Evolutionary conservation across 2,888 invertebrate genomes (phyloP).

Genomic region (Deilephila porcellus): DNA sequence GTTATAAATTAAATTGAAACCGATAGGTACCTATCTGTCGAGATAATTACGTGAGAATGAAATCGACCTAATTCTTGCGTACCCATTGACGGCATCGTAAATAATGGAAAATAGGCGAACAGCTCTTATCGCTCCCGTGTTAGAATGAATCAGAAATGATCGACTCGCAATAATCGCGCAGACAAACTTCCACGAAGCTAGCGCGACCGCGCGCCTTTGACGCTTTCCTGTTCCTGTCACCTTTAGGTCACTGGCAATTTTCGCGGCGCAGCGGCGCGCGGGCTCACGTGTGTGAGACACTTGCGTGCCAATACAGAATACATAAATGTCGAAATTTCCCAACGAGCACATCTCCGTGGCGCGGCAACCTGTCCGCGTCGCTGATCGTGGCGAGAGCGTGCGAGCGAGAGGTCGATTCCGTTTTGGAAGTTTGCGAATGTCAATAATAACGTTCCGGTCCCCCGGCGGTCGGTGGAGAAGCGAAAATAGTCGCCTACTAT

Average conservation of each 20-base stretch:
- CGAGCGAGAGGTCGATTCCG: conserved; percentile 59
- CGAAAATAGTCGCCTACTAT: conserved; percentile 84
- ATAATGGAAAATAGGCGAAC: not conserved
- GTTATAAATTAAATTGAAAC: conserved; percentile 5
- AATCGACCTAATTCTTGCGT: not conserved
- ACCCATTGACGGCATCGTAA: not conserved
- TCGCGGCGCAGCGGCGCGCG: not conserved
- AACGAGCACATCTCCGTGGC: not conserved
- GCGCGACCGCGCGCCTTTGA: conserved; percentile 10
- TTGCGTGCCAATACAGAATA: conserved; percentile 12
- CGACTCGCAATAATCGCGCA: not conserved
- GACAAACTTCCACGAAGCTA: conserved; percentile 30
- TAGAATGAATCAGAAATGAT: conserved; percentile 1
- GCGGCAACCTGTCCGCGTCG: not conserved
- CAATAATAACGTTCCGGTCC: conserved; percentile 82
- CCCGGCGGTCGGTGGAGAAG: conserved; percentile 68
- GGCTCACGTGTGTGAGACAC: not conserved
- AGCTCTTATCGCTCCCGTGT: not conserved
- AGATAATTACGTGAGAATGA: conserved; percentile 28
- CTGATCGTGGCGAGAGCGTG: conserved; percentile 44
- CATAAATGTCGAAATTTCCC: conserved; percentile 2
- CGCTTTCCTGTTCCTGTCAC: conserved; percentile 14
- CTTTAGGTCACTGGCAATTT: not conserved
- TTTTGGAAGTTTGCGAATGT: conserved; percentile 80
- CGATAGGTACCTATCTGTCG: conserved; percentile 33